Evolutionary conservation across 2,888 invertebrate genomes (phyloP), one percentile per base, ranked within the genome.

Genomic region (Lasioglossum oenotherae): DNA sequence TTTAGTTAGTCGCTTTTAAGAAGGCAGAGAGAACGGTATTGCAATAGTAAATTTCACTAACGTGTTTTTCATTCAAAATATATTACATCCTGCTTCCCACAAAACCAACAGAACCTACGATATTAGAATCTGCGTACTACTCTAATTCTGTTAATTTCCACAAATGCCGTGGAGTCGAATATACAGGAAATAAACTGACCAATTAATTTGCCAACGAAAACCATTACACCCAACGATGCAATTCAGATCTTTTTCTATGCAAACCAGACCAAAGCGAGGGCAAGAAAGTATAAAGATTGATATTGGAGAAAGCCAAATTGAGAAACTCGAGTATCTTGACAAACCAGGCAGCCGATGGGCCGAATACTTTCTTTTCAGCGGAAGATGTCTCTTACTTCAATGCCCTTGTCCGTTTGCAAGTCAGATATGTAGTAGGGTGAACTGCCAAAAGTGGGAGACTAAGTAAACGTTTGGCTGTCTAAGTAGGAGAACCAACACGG

Each of bases 401-500:
- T 44, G 44, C 2, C 44, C 19, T 44, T 6, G 72, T 44, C 44
- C 27, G 27, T 72, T 46, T 16, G 14, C 27, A 14, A 44, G 72
- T 44, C 16, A 4, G 72, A 14, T 72, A 44, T 14, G 44, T 44
- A 44, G 72, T 23, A 46, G 27, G 14, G 44, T 27, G 44, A 46
- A 72, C 44, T 44, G 72, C 44, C 72, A 27, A 72, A 72, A 46
- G 44, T 41, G 41, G 19, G 19, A 19, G 72, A 72, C 72, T 44
- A 16, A 19, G 49, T 10, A 44, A 46, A n/a, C 35, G 23, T 74
- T 35, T 38, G 38, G 46, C 46, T 2, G 23, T 46, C 41, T 74
- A 67, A 80, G 46, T 27, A 46, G 38, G 38, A 38, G 64, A 64
- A 27, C 46, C 49, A 74, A 74, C 64, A 67, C 19, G n/a, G 19